phyloP scores from a whole-genome alignment of 2,888 invertebrate species.

The Stictocephala bisonia region DNA sequence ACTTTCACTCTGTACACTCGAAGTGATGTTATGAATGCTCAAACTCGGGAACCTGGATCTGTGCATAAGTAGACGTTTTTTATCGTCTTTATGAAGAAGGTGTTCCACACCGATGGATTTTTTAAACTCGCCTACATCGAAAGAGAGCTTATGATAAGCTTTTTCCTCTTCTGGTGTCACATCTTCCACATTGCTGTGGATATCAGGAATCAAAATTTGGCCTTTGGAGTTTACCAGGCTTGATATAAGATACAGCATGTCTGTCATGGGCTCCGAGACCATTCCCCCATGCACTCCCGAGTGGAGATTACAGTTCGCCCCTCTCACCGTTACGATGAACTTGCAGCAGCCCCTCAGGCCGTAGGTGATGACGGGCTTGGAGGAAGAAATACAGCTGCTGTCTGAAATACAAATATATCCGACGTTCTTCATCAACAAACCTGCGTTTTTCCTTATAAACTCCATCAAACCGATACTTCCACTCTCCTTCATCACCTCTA shows the following conservation, averaged over 20 bases:
- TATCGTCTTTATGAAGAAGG: conserved; percentile 44
- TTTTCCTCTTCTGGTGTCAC: conserved; percentile 65
- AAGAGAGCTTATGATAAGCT: conserved; percentile 69
- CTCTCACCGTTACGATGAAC: conserved; percentile 33
- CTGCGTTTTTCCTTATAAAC: conserved; percentile 7
- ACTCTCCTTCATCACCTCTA: conserved; percentile 31
- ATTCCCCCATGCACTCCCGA: conserved; percentile 37
- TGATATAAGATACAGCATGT: conserved; percentile 86
- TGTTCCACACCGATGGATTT: conserved; percentile 9
- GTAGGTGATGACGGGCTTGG: conserved; percentile 32
- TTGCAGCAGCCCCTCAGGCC: conserved; percentile 36
- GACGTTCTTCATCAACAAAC: conserved; percentile 4
- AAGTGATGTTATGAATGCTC: conserved; percentile 18
- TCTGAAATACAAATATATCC: conserved; percentile 34
- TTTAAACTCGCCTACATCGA: conserved; percentile 65
- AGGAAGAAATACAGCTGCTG: background rate
- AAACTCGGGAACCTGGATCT: conserved; percentile 32
- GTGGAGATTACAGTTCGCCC: conserved; percentile 14
- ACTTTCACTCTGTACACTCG: background rate
- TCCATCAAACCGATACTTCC: conserved; percentile 11
- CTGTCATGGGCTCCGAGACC: conserved; percentile 83
- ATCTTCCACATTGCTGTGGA: conserved; percentile 77
- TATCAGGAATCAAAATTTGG: conserved; percentile 82
- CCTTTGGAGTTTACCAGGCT: conserved; percentile 87
- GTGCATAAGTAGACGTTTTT: conserved; percentile 41